Evolutionary conservation across 2,797 vertebrate species (phyloP).

Genomic region (Phalloptychus januarius): DNA sequence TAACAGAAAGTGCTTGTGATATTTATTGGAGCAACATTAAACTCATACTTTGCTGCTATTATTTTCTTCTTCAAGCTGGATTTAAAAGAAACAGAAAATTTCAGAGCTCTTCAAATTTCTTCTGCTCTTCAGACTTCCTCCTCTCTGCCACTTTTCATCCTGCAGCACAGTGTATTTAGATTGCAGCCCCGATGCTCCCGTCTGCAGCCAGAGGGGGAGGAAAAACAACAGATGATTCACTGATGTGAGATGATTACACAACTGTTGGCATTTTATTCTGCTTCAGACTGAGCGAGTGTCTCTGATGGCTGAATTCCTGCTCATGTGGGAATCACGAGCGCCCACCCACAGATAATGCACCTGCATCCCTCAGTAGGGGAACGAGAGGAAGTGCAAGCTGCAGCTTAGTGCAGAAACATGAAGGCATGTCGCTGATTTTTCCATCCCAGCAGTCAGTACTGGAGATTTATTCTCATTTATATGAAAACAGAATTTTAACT

Average conservation of each 20-base stretch:
- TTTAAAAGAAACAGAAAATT: background rate
- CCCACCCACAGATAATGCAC: slow-evolving; percentile 11
- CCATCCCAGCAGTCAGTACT: slow-evolving; percentile 3
- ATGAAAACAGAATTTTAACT: background rate
- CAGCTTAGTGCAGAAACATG: slow-evolving; percentile 1
- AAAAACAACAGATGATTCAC: slow-evolving; percentile 15
- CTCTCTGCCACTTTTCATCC: background rate
- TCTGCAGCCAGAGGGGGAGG: slow-evolving; percentile 6
- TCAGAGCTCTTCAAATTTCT: too few relatives aligned
- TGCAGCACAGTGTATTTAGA: slow-evolving; percentile 1
- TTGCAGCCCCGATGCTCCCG: slow-evolving; percentile 7
- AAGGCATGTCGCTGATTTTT: background rate
- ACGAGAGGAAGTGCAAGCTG: slow-evolving; percentile 3
- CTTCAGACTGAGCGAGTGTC: slow-evolving; percentile 10
- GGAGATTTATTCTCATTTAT: background rate
- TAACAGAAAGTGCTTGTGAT: background rate
- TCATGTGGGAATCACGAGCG: slow-evolving; percentile 18
- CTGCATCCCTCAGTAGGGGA: slow-evolving; percentile 22
- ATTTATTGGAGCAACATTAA: background rate
- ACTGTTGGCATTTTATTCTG: slow-evolving; percentile 30
- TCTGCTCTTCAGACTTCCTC: background rate
- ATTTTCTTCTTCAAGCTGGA: background rate
- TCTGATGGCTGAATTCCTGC: slow-evolving; percentile 20
- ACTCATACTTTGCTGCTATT: background rate
- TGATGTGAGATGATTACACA: slow-evolving; percentile 41